A percentile compares a stretch with the other conserved stretches of the same genome.
Evolutionary conservation across 2,113 vertebrate genomes (phyloP).

Genomic region (Pteropus alecto): DNA sequence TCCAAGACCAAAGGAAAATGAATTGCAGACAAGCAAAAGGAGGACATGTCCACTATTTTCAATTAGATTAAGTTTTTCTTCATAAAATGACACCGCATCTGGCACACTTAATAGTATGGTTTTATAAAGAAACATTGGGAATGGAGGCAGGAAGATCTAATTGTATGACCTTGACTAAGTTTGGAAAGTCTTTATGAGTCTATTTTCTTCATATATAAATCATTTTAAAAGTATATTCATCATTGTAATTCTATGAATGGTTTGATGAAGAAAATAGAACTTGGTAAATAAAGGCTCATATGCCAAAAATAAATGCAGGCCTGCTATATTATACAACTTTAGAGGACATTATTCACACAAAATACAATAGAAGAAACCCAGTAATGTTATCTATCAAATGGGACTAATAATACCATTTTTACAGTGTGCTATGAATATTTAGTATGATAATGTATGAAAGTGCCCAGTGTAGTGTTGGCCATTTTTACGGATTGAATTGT

Average conservation of each 20-base stretch:
- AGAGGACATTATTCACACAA: not conserved
- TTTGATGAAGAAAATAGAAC: not conserved
- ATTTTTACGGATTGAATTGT: not conserved
- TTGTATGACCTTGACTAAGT: not conserved
- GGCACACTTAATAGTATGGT: not conserved
- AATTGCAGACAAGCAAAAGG: not conserved
- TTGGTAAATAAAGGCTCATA: not conserved
- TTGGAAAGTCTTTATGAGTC: not conserved
- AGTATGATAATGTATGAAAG: not conserved
- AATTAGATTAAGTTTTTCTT: not conserved
- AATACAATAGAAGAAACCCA: not conserved
- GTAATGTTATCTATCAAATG: not conserved
- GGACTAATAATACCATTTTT: not conserved
- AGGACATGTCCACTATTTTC: not conserved
- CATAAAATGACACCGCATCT: not conserved
- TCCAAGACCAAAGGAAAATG: conserved; percentile 12
- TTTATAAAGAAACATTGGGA: not conserved
- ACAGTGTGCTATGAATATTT: not conserved
- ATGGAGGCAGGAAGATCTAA: not conserved
- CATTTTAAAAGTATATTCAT: conserved; percentile 4
- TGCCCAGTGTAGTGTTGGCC: not conserved
- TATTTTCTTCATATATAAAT: not conserved
- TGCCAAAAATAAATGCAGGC: conserved; percentile 12
- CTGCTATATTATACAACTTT: not conserved
- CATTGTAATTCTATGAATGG: not conserved